Base-by-base conservation (phyloP, 1,140 invertebrate genomes). In the Drosophila sturtevanti region DNA sequence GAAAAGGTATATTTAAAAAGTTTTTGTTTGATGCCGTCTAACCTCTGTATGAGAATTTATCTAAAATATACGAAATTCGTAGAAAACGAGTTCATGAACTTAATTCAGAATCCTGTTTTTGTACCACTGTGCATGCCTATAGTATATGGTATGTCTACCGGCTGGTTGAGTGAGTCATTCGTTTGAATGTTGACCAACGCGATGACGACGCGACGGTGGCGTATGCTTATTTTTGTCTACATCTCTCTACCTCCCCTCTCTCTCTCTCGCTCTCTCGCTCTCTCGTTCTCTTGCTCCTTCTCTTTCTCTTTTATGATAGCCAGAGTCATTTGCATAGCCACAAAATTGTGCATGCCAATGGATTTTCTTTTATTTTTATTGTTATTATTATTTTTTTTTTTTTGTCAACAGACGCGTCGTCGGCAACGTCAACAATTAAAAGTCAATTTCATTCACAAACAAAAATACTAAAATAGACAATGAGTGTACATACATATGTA, bases 371-470 rank as follows among this genome's bases (percentile, higher is more conserved):
- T 48, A 31, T 54, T 63, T n/a, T 59, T 34, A 38, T 60, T 24
- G 37, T 76, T 41, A 56, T 54, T 55, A 48, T 68, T 48, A 48
- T 62, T 67, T 48, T 48, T 68, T 48, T 54, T 58, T 67, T 65
- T 63, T 62, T 7, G 55, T 58, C 51, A 35, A 10, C 54, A 14
- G 48, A 37, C 38, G 62, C 21, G 41, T 48, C 41, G 54, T 18
- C 66, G 61, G 71, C 77, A 68, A 73, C 63, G 68, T 68, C 76
- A 69, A 82, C 82, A 87, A 87, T 86, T 82, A 86, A 86, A 89
- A 77, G 76, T 68, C 75, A 76, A 79, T 86, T 86, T 79, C 84
- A 82, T 89, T 82, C 66, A 76, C 73, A 62, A 75, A 76, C 61
- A 61, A 76, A 60, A 59, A 37, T 38, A 48, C 41, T 48, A 66